Evolutionary conservation across 2,113 vertebrate species (phyloP).

Genomic region (Willisornis vidua): DNA sequence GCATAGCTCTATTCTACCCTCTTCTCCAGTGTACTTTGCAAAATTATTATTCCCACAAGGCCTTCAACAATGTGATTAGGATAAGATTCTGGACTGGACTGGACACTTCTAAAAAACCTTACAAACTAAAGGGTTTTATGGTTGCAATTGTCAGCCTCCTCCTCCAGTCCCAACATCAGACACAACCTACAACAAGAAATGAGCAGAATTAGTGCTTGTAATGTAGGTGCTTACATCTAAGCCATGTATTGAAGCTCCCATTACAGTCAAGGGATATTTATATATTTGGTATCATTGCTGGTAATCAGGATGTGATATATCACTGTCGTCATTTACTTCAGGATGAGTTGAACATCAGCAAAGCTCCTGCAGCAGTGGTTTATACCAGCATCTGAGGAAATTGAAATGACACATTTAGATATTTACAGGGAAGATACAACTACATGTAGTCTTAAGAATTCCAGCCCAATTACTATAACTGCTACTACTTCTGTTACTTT

Average conservation of each 20-base stretch:
- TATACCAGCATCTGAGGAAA: not conserved
- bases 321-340: not conserved
- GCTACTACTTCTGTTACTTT: not conserved
- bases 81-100: not conserved
- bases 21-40: not conserved
- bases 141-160: not conserved
- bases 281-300: not conserved
- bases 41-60: not conserved
- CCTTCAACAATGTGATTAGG: not conserved
- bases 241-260: not conserved
- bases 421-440: not conserved
- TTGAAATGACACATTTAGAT: not conserved
- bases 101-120: not conserved
- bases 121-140: not conserved
- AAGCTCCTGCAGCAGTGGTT: not conserved
- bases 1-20: not conserved
- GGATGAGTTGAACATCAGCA: not conserved
- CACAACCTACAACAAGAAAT: accelerated
- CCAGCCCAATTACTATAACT: not conserved
- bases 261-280: not conserved
- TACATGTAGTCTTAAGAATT: not conserved
- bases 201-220: not conserved
- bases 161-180: not conserved
- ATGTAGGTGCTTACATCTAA: not conserved
- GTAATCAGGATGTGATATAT: not conserved